Evolutionary conservation across 1,140 invertebrate species (phyloP).

Genomic region (Gonatopus flavifemur): DNA sequence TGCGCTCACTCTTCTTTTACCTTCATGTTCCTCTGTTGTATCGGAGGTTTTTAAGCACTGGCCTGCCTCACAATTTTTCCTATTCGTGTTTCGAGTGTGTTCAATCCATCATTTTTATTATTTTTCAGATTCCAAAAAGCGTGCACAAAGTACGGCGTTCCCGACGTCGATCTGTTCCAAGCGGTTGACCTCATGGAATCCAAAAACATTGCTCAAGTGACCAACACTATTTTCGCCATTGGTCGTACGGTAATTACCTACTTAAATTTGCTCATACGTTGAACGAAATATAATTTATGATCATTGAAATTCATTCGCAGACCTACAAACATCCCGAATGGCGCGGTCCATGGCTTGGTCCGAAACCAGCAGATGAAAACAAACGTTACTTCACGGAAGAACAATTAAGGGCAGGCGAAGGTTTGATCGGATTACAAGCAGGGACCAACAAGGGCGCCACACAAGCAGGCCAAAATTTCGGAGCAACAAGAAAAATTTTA

Average conservation of each 20-base stretch:
- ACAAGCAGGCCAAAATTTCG: conserved; percentile 90
- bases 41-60: conserved; percentile 38
- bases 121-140: conserved; percentile 84
- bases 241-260: conserved; percentile 79
- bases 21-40: conserved; percentile 35
- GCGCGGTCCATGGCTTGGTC: conserved; percentile 85
- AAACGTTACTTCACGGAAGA: conserved; percentile 91
- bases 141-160: conserved; percentile 84
- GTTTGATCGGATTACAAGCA: conserved; percentile 90
- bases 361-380: conserved; percentile 88
- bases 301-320: conserved; percentile 55
- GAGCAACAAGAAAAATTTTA: conserved; percentile 86
- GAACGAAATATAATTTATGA: not conserved
- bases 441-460: conserved; percentile 95
- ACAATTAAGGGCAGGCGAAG: conserved; percentile 85
- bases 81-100: not conserved
- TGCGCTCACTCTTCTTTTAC: not conserved
- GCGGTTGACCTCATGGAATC: conserved; percentile 93
- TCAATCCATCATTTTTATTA: not conserved
- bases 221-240: conserved; percentile 89
- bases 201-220: conserved; percentile 92
- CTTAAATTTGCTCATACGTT: not conserved
- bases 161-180: conserved; percentile 93
- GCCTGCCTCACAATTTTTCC: conserved; percentile 32
- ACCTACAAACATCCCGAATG: conserved; percentile 89